Percentiles rank a stretch among this genome's conserved stretches.
phyloP scores from a whole-genome alignment of 2,113 vertebrate species.

The Anarhynchus alexandrinus region DNA sequence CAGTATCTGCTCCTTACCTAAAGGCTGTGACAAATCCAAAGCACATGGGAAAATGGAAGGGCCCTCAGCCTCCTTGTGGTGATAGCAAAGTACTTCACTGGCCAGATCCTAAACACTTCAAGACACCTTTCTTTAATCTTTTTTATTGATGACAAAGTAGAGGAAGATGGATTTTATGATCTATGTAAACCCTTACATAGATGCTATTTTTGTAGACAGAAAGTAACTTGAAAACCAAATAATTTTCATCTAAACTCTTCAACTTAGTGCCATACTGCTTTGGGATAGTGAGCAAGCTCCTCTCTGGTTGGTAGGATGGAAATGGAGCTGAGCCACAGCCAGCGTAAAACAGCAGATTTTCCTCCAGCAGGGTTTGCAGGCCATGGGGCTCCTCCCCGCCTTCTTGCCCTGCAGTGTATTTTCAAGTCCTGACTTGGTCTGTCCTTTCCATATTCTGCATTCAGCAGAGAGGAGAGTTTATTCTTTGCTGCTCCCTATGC shows the following conservation, averaged over 20 bases:
- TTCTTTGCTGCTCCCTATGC: neutral
- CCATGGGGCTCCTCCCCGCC: neutral
- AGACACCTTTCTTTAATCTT: neutral
- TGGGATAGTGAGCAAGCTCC: neutral
- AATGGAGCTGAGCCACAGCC: neutral
- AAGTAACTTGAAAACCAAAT: neutral
- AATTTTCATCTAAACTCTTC: neutral
- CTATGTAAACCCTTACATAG: neutral
- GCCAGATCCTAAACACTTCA: neutral
- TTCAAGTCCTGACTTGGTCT: neutral
- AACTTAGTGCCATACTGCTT: neutral
- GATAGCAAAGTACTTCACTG: neutral
- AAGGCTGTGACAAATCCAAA: neutral
- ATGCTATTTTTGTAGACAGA: neutral
- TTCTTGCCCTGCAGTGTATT: neutral
- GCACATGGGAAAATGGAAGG: neutral
- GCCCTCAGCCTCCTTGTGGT: constrained; percentile 16
- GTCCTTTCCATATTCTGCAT: neutral
- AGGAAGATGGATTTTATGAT: neutral
- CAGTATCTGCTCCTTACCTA: neutral
- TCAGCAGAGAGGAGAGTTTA: neutral
- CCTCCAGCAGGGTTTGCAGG: neutral
- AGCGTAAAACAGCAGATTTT: neutral
- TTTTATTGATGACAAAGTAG: neutral
- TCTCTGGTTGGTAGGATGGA: neutral